Conservation (phyloP, 2,888 invertebrate species). For the Liopterus haemorrhoidalis region DNA sequence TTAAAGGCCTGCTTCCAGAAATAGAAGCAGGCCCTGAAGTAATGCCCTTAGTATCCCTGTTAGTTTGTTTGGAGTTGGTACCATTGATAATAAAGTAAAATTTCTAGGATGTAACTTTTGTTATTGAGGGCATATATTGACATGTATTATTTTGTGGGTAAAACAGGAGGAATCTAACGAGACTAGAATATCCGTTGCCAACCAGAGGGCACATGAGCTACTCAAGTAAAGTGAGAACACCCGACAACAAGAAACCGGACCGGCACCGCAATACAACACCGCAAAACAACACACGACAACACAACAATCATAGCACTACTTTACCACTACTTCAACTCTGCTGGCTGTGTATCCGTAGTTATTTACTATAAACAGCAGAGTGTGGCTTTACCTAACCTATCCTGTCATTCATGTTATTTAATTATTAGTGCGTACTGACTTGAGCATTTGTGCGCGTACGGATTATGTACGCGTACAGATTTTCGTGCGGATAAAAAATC, state of each 20-base stretch:
- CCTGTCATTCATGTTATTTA: constrained; percentile 28
- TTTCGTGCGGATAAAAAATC: too few species aligned
- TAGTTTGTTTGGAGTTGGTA: too few species aligned
- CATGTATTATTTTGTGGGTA: too few species aligned
- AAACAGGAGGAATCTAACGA: constrained; percentile 83
- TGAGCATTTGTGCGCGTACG: too few species aligned
- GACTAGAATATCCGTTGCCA: constrained; percentile 92
- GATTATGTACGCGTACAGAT: too few species aligned
- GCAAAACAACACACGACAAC: constrained; percentile 15
- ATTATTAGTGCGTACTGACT: too few species aligned
- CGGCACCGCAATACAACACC: constrained; percentile 21
- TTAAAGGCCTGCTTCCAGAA: too few species aligned
- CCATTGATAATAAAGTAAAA: too few species aligned
- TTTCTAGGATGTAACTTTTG: too few species aligned
- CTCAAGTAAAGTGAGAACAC: constrained; percentile 65
- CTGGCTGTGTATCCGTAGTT: constrained; percentile 18
- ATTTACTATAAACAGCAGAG: neutral
- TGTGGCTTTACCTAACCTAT: constrained; percentile 9
- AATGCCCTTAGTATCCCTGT: too few species aligned
- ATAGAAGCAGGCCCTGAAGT: too few species aligned
- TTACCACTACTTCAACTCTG: constrained; percentile 42
- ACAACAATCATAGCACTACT: constrained; percentile 32
- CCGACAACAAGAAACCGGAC: constrained; percentile 36
- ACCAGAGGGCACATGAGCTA: constrained; percentile 94
- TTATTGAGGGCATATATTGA: too few species aligned